Evolutionary conservation across 2,797 vertebrate genomes (phyloP).

Genomic region (Antrozous pallidus): DNA sequence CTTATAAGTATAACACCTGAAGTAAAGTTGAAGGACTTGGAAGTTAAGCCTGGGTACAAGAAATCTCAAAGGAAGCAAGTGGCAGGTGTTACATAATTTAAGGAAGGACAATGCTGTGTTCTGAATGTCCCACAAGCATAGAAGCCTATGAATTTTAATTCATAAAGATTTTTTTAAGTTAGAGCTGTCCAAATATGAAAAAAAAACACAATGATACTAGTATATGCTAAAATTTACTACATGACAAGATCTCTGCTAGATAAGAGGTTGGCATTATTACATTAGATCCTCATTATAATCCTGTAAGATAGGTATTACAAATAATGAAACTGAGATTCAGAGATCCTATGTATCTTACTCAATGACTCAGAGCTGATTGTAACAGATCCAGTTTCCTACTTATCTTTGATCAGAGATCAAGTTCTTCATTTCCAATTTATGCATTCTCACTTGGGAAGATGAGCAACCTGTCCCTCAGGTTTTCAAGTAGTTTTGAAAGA

Average conservation of each 20-base stretch:
- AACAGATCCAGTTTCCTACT: background rate
- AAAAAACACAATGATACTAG: background rate
- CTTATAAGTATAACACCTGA: background rate
- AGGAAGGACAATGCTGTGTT: background rate
- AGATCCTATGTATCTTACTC: background rate
- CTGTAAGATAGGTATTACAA: background rate
- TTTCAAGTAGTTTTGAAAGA: conserved; percentile 1
- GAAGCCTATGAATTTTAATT: background rate
- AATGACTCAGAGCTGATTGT: background rate
- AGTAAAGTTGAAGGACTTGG: background rate
- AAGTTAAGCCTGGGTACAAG: background rate
- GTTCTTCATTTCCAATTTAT: background rate
- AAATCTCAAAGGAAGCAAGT: background rate
- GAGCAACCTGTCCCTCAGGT: background rate
- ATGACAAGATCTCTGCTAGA: background rate
- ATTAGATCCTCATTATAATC: background rate
- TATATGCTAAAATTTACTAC: background rate
- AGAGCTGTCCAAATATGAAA: background rate
- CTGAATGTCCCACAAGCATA: background rate
- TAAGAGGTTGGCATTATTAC: background rate
- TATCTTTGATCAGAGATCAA: background rate
- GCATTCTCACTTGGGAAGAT: background rate
- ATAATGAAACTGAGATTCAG: background rate
- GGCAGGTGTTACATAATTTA: background rate
- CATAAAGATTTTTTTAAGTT: background rate